These are phyloP conservation scores for Drosophila fulvimacula DNA, from an alignment of 2,888 invertebrate genomes.

Conservation along the genomic window DNA sequence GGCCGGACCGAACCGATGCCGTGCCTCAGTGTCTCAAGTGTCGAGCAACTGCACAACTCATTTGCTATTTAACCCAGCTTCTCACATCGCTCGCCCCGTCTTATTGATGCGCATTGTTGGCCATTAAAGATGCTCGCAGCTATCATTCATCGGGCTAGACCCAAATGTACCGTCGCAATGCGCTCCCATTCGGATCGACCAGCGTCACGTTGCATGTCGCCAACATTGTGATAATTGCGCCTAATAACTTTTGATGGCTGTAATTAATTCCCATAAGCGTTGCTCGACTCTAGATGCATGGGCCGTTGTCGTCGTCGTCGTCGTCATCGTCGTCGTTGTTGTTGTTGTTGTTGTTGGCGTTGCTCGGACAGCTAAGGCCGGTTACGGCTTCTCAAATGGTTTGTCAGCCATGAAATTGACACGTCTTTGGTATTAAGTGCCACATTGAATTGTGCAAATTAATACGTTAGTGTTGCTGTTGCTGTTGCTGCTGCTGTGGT, in stretches of 20 bases:
- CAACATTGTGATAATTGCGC: conserved; percentile 76
- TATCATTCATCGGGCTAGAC: conserved; percentile 23
- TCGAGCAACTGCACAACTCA: conserved; percentile 54
- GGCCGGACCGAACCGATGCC: conserved; percentile 51
- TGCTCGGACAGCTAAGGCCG: neutral
- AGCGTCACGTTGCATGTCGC: conserved; percentile 47
- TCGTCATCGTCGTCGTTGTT: too few relatives aligned
- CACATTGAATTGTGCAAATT: conserved; percentile 79
- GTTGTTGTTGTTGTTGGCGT: neutral
- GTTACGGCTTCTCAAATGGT: conserved; percentile 49
- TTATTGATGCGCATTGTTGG: conserved; percentile 24
- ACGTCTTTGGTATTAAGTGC: conserved; percentile 79
- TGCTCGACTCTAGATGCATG: conserved; percentile 50
- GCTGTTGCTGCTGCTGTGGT: conserved; percentile 7
- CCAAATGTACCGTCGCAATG: conserved; percentile 20
- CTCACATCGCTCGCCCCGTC: neutral
- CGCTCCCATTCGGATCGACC: conserved; percentile 34
- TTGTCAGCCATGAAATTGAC: conserved; percentile 80
- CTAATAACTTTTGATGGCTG: conserved; percentile 81
- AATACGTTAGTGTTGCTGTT: conserved; percentile 53
- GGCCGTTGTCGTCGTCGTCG: conserved; percentile 25
- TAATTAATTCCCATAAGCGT: conserved; percentile 76
- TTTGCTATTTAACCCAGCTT: conserved; percentile 34
- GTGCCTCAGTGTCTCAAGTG: conserved; percentile 61
- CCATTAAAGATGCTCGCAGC: conserved; percentile 35